phyloP scores from a whole-genome alignment of 2,113 vertebrate species.

The Onychostruthus taczanowskii region DNA sequence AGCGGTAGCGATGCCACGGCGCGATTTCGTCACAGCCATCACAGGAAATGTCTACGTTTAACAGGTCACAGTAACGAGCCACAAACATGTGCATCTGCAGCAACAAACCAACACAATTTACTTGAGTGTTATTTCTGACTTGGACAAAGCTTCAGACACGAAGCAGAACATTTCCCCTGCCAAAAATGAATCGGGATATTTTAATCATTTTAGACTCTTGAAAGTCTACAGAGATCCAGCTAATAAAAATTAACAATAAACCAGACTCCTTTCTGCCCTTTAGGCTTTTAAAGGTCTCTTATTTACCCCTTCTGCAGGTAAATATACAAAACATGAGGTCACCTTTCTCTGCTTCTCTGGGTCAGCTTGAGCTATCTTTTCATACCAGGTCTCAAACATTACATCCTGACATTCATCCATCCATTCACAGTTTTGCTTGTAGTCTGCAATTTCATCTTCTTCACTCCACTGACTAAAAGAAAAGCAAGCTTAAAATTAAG shows the following conservation, averaged over 20 bases:
- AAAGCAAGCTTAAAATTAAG: background rate
- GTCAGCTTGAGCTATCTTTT: constrained; percentile 90
- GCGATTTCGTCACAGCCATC: constrained; percentile 95
- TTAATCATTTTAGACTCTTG: background rate
- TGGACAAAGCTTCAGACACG: background rate
- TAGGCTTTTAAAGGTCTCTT: background rate
- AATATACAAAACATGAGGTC: constrained; percentile 21
- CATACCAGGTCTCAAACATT: constrained; percentile 96
- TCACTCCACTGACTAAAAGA: constrained; percentile 90
- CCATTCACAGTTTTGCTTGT: constrained; percentile 95
- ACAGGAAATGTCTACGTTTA: constrained; percentile 96
- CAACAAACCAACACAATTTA: background rate
- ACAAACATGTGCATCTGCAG: constrained; percentile 98
- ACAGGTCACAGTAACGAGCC: constrained; percentile 92
- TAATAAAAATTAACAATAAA: background rate
- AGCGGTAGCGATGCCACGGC: constrained; percentile 95
- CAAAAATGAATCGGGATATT: background rate
- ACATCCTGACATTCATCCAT: constrained; percentile 97
- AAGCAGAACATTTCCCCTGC: background rate
- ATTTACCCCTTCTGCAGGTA: background rate
- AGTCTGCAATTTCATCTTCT: constrained; percentile 94
- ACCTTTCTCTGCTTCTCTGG: constrained; percentile 94
- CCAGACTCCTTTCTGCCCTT: background rate
- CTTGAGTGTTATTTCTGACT: background rate
- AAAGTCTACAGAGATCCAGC: background rate